Evolutionary conservation across 2,888 invertebrate species (phyloP).

Genomic region (Agrotis ipsilon): DNA sequence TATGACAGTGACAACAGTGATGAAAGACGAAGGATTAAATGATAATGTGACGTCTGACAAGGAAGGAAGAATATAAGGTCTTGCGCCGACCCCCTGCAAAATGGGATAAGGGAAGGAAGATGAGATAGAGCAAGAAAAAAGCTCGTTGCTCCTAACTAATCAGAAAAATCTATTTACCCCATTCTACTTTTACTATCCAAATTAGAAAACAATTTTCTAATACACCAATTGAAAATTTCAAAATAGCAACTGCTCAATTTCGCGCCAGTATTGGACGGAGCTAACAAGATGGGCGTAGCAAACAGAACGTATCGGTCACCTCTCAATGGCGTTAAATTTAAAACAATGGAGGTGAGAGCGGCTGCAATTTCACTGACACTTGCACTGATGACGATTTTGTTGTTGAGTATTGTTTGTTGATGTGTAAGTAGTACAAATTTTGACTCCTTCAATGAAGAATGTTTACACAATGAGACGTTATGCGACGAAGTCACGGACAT

Average conservation of each 20-base stretch:
- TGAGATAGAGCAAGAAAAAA: too few relatives aligned
- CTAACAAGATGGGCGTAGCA: conserved; percentile 55
- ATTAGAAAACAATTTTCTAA: conserved; percentile 26
- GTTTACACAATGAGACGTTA: too few relatives aligned
- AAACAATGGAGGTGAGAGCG: conserved; percentile 66
- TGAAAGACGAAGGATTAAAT: background rate
- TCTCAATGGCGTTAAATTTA: conserved; percentile 62
- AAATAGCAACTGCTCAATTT: conserved; percentile 46
- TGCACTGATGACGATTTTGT: conserved; percentile 34
- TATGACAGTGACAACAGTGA: background rate
- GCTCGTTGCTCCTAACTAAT: too few relatives aligned
- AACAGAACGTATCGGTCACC: conserved; percentile 72
- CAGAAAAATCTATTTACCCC: background rate
- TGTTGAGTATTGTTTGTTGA: conserved; percentile 34
- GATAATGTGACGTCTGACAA: background rate
- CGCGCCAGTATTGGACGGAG: conserved; percentile 39
- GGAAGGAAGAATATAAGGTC: background rate
- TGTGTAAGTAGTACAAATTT: background rate
- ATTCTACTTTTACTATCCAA: conserved; percentile 12
- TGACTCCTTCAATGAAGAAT: too few relatives aligned
- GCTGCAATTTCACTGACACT: conserved; percentile 59
- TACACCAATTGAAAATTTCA: conserved; percentile 17
- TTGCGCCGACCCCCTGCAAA: too few relatives aligned
- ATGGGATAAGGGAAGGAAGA: too few relatives aligned
- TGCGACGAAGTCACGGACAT: too few relatives aligned